Percentiles rank a stretch among this genome's conserved stretches.
phyloP scores from a whole-genome alignment of 2,888 invertebrate species.

The Pseudococcus viburni region DNA sequence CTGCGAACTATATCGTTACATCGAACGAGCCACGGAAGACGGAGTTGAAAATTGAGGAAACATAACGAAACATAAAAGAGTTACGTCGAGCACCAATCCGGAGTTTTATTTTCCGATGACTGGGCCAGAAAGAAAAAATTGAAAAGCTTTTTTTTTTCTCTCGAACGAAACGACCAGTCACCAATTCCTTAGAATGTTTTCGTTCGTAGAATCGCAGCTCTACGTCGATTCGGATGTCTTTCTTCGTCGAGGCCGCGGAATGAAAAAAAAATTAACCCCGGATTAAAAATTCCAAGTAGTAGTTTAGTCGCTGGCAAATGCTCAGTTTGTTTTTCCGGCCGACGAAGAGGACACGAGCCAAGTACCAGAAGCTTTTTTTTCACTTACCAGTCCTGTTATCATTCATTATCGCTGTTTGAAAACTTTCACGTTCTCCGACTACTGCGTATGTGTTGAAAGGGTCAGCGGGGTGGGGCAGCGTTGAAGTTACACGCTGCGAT shows the following conservation, averaged over 20 bases:
- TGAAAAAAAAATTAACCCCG: background rate
- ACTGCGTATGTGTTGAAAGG: background rate
- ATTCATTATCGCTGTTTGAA: conserved; percentile 50
- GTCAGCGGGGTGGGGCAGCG: no score
- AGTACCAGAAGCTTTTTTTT: conserved; percentile 1
- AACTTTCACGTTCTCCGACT: conserved; percentile 1
- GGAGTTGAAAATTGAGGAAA: conserved; percentile 39
- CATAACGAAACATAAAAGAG: conserved; percentile 1
- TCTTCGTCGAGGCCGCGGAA: background rate
- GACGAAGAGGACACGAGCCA: background rate
- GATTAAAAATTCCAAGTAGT: background rate
- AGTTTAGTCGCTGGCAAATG: conserved; percentile 22
- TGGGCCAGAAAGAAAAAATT: background rate
- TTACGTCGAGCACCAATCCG: background rate
- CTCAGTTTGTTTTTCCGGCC: conserved; percentile 34
- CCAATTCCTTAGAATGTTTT: conserved; percentile 27
- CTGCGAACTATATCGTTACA: background rate
- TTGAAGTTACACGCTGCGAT: background rate
- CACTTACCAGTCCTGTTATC: conserved; percentile 17
- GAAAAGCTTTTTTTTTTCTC: conserved; percentile 19
- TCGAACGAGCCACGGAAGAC: background rate
- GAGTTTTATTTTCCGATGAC: background rate
- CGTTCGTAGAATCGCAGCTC: background rate
- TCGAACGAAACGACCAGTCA: background rate
- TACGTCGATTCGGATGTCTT: background rate